These are phyloP conservation scores for Prionchulus punctatus DNA, from an alignment of 2,888 invertebrate species.

Conservation along the genomic window DNA sequence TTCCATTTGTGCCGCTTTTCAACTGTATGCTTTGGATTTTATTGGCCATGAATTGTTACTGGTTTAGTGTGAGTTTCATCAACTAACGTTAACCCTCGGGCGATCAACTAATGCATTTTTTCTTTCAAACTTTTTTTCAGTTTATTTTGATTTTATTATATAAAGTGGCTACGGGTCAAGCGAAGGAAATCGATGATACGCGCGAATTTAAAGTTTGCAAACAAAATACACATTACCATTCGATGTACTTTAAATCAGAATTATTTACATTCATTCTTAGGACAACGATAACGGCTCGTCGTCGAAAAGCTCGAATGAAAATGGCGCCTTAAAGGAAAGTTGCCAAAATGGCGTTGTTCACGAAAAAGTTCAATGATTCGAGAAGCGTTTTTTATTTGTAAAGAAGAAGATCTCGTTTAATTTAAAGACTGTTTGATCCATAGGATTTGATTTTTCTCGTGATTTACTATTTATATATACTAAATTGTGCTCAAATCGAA, in stretches of 20 bases:
- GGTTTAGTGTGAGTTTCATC: conserved; percentile 28
- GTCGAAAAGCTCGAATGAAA: too few relatives aligned
- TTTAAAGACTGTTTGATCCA: too few relatives aligned
- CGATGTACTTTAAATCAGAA: too few relatives aligned
- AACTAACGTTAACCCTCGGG: not conserved
- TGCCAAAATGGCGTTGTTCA: too few relatives aligned
- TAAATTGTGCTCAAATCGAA: not conserved
- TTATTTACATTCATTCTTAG: too few relatives aligned
- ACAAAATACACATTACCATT: too few relatives aligned
- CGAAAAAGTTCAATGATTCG: too few relatives aligned
- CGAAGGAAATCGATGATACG: conserved; percentile 32
- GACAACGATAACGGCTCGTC: too few relatives aligned
- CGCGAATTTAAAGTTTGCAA: conserved; percentile 21
- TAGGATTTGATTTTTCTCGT: too few relatives aligned
- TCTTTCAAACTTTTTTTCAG: conserved; percentile 18
- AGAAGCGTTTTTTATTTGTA: too few relatives aligned
- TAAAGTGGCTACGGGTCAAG: conserved; percentile 31
- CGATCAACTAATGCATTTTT: not conserved
- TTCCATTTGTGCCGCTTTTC: conserved; percentile 28
- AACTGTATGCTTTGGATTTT: conserved; percentile 29
- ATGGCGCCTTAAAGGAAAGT: too few relatives aligned
- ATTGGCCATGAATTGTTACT: conserved; percentile 30
- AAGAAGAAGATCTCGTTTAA: too few relatives aligned
- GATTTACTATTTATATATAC: not conserved
- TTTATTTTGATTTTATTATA: conserved; percentile 29